Percentiles rank a stretch among this genome's conserved stretches.
These are phyloP conservation scores for Drosophila paucipuncta DNA, from an alignment of 2,888 invertebrate species.

Conservation along the genomic window DNA sequence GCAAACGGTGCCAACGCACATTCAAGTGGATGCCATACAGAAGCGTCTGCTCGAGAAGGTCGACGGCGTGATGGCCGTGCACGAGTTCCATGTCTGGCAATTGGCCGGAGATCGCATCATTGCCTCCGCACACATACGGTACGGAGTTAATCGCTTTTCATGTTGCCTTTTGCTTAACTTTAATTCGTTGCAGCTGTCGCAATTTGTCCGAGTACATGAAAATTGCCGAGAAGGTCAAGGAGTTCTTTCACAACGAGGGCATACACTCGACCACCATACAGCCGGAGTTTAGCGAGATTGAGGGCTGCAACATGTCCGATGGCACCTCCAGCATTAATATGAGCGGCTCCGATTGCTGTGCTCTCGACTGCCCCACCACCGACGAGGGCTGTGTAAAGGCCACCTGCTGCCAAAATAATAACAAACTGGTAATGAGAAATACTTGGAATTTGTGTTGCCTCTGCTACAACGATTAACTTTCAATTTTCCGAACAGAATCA, in stretches of 20 bases:
- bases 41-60: conserved; percentile 94
- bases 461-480: background rate
- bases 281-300: conserved; percentile 97
- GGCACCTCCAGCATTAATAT: conserved; percentile 86
- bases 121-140: conserved; percentile 98
- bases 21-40: conserved; percentile 97
- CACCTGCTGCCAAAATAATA: conserved; percentile 90
- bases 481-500: conserved; percentile 80
- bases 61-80: conserved; percentile 97
- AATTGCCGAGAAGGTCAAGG: conserved; percentile 97
- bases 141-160: background rate
- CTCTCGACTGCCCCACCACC: conserved; percentile 94
- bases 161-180: background rate
- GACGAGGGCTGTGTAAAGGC: conserved; percentile 93
- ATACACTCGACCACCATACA: conserved; percentile 99
- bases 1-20: conserved; percentile 99
- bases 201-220: conserved; percentile 98
- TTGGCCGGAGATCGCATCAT: conserved; percentile 98
- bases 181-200: conserved; percentile 88
- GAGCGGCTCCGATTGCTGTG: conserved; percentile 89
- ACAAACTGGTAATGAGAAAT: conserved; percentile 77
- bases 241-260: conserved; percentile 99
- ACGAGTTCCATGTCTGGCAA: conserved; percentile 99
- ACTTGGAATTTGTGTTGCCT: background rate
- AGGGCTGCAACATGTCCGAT: conserved; percentile 85